Evolutionary conservation across 2,888 invertebrate genomes (phyloP), one percentile per base, ranked within the genome.

Genomic region (Poecilus cupreus): DNA sequence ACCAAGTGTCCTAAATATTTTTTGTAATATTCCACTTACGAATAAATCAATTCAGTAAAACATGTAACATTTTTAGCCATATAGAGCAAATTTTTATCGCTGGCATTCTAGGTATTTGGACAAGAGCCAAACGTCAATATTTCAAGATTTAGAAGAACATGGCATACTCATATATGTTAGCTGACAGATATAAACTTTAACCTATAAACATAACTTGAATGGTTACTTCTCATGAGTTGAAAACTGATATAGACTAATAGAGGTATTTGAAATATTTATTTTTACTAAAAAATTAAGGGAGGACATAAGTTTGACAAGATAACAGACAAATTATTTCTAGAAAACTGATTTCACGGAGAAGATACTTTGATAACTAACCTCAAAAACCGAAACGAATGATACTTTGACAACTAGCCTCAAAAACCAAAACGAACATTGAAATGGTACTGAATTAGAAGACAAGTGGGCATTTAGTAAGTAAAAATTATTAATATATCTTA

Each of bases 31-130:
- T 68, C 37, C 37, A 68, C 64, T 16, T 68, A 26, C 5, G 26
- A 26, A 37, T 68, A 68, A 60, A 68, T 68, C 64, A 68, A 68
- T 68, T 68, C 37, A 16, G 37, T 16, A 68, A 64, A 68, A 37
- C 37, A 68, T 18, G 64, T 68, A 68, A 68, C 64, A 68, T 68
- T 68, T 60, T 68, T 37, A 68, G 64, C 37, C 64, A 68, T 68
- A 68, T 68, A 68, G 64, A 68, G 64, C 64, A 37, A 68, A 68
- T 68, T 68, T 68, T 68, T 68, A 68, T 68, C 37, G 64, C 18
- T 68, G 64, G 64, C 18, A 68, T 68, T 68, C 64, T 32, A 68
- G 18, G 37, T 8, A 68, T 68, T 68, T 68, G 64, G 64, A 68
- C 64, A 8, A 16, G 37, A 0, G 64, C 64, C 64, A 68, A 16